Base-by-base conservation (phyloP, 2,888 invertebrate genomes). In the Gryllus longicercus region DNA sequence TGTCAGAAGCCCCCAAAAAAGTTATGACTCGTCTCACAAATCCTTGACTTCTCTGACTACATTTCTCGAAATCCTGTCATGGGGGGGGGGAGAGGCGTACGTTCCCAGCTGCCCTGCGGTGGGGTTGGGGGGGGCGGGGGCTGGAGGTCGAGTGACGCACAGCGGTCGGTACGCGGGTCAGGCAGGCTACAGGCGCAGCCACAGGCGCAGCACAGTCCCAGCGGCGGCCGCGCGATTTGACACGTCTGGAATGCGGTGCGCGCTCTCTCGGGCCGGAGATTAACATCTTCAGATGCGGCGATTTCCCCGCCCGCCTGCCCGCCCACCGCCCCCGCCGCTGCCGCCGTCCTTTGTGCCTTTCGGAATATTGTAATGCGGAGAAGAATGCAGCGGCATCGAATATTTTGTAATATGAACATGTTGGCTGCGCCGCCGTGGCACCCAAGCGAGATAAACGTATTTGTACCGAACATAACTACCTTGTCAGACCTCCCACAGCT, bases 271-370 rank as follows among this genome's bases (percentile, higher is more conserved):
- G 16, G 63, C 14, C 16, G n/a, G 63, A 14, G 63, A 63, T 63
- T 63, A 63, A 63, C 63, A 63, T 63, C 63, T 63, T n/a, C 63
- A 63, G 63, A 63, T 63, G 63, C 16, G 63, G 63, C 63, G 63
- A 63, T 63, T 63, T 63, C 63, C 18, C 63, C 63, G 63, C 63
- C 63, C 14, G 16, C n/a, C n/a, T n/a, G 16, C 14, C 16, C 63
- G 63, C 14, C 16, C 63, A 5, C n/a, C 63, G 63, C 10, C 63
- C 63, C 2, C 63, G 16, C 63, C 63, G n/a, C 63, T 11, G 14
- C 63, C 16, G n/a, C 63, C 63, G 16, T 63, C 63, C 63, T n/a
- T 18, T 18, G 16, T 63, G 16, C 63, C 63, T n/a, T 63, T 63
- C 63, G 63, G n/a, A n/a, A 63, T 63, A 63, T 63, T 63, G 63